Percentiles rank a stretch among this genome's conserved stretches.
These are phyloP conservation scores for Ictidomys tridecemlineatus DNA, from an alignment of 2,113 vertebrate species.

Conservation along the genomic window DNA sequence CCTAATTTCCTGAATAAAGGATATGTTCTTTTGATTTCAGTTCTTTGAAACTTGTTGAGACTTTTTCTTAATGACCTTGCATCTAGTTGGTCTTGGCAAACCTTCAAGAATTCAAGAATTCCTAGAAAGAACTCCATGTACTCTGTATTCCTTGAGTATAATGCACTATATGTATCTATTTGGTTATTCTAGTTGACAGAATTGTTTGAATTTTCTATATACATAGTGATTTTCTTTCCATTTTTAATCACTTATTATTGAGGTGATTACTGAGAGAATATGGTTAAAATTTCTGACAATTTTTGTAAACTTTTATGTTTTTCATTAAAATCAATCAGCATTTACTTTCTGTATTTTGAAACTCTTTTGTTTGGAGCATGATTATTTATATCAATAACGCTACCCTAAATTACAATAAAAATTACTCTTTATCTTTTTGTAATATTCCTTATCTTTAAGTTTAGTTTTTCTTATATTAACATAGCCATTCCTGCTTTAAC, in stretches of 20 bases:
- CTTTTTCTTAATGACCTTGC: not conserved
- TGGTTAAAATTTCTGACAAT: not conserved
- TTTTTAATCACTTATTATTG: not conserved
- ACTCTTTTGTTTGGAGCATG: not conserved
- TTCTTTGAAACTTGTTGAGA: not conserved
- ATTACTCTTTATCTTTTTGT: not conserved
- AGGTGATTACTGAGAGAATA: not conserved
- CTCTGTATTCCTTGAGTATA: not conserved
- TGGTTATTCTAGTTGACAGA: not conserved
- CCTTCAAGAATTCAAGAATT: not conserved
- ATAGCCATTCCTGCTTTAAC: too few relatives aligned
- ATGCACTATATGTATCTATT: too few relatives aligned
- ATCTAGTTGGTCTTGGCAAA: not conserved
- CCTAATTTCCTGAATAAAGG: too few relatives aligned
- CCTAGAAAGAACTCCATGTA: not conserved
- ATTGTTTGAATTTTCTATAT: not conserved
- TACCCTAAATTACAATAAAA: not conserved
- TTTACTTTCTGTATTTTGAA: not conserved
- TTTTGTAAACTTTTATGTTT: not conserved
- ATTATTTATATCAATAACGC: not conserved
- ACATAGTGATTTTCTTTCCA: not conserved
- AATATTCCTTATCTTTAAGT: not conserved
- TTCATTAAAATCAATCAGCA: not conserved
- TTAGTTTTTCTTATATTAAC: too few relatives aligned
- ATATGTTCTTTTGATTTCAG: not conserved